Evolutionary conservation across 2,888 invertebrate genomes (phyloP), one percentile per base, ranked within the genome.

Genomic region (Ennomos quercinarius): DNA sequence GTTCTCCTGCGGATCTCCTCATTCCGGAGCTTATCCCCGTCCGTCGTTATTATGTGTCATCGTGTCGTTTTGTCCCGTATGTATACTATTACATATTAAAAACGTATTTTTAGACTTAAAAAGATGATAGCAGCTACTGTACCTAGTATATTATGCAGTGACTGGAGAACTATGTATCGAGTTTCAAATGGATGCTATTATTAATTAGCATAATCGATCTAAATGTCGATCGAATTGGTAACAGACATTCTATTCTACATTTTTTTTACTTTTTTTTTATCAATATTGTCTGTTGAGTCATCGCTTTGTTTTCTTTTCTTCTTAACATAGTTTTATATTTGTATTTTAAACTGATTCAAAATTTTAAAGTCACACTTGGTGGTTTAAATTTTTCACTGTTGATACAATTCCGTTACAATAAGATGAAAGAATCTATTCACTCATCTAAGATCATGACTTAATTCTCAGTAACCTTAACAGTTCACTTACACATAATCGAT

Each of bases 401-500:
- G 42, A 13, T 39, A 9, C 4, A 10, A 12, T 44, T 42, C 44
- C 27, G 46, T 41, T 54, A 54, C 42, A 42, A 1, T 27, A 11
- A 34, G 34, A 48, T 47, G 41, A 48, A 48, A 41, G 40, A 40
- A 17, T 43, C 10, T 47, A 36, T 43, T 40, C 40, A 43, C 10
- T 38, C 27, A 17, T 52, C 47, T 10, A 42, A 54, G 50, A 54
- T 55, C 54, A 61, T 56, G 51, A 51, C 51, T 56, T 47, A 61
- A 61, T 61, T 51, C 43, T 47, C 13, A 12, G 37, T 61, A 51
- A 60, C 45, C 46, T 47, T 60, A 55, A 61, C 60, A 61, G 60
- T 51, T 61, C 54, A 60, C 60, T 60, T 47, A 50, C 40, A 61
- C 49, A 45, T 61, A 61, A 57, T 53, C 53, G 57, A 61, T 46